Evolutionary conservation across 2,113 vertebrate genomes (phyloP).

Genomic region (Pavo muticus): DNA sequence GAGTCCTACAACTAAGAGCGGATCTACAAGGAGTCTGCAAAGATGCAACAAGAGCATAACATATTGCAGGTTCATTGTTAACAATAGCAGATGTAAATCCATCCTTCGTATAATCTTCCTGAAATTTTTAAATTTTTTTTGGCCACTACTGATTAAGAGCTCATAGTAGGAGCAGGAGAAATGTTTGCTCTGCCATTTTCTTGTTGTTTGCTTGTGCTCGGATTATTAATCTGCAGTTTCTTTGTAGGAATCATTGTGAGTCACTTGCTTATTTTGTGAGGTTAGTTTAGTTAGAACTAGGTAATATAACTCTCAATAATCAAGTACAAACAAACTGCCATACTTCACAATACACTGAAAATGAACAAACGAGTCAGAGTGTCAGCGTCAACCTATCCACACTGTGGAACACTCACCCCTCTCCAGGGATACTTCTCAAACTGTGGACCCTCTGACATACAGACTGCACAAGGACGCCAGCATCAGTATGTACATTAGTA

Average conservation of each 20-base stretch:
- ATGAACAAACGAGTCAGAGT: neutral
- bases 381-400: neutral
- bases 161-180: neutral
- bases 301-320: neutral
- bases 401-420: fast-evolving
- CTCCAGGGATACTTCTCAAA: neutral
- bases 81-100: neutral
- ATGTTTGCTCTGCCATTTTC: neutral
- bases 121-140: neutral
- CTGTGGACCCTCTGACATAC: neutral
- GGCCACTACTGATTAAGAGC: neutral
- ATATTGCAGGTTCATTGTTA: no score
- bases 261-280: neutral
- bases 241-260: neutral
- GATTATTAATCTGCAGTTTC: neutral
- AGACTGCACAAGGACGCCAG: neutral
- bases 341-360: fast-evolving
- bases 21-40: neutral
- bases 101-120: neutral
- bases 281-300: neutral
- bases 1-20: neutral
- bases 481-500: neutral
- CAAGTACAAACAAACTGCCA: neutral
- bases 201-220: neutral
- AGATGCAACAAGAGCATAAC: neutral